Evolutionary conservation across 2,797 vertebrate genomes (phyloP).

Genomic region (Morus bassanus): DNA sequence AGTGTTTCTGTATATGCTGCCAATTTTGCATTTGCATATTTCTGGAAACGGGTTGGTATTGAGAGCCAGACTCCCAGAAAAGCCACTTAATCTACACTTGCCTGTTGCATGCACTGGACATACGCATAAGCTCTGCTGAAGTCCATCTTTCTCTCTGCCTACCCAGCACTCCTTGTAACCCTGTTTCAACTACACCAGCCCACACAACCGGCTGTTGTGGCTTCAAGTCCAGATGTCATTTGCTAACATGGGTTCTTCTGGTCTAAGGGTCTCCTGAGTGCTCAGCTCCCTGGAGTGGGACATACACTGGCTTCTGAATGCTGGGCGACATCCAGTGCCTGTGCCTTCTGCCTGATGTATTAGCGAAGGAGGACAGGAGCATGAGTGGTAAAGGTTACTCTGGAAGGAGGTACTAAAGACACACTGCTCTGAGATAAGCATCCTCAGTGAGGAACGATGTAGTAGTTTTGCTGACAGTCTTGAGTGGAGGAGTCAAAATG

Average conservation of each 20-base stretch:
- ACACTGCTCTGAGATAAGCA: not conserved
- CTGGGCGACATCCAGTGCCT: fast-evolving
- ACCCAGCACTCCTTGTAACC: not conserved
- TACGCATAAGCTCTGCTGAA: fast-evolving
- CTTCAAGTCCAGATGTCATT: not conserved
- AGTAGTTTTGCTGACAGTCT: not conserved
- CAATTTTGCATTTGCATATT: not conserved
- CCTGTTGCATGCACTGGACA: fast-evolving
- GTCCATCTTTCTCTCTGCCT: not conserved
- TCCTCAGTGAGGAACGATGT: not conserved
- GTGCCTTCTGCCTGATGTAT: not conserved
- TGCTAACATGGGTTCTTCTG: not conserved
- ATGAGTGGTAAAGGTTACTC: not conserved
- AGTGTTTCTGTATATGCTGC: not conserved
- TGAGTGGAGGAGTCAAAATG: not conserved
- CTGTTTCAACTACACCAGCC: not conserved
- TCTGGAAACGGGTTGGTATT: not conserved
- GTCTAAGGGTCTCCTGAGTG: fast-evolving
- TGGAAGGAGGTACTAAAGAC: not conserved
- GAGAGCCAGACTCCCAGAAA: not conserved
- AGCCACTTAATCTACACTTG: not conserved
- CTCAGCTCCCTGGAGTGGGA: not conserved
- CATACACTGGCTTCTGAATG: fast-evolving
- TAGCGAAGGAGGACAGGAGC: not conserved
- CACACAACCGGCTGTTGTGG: fast-evolving